Conservation (phyloP, 2,888 invertebrate genomes). For the Platerodrilus igneus region DNA sequence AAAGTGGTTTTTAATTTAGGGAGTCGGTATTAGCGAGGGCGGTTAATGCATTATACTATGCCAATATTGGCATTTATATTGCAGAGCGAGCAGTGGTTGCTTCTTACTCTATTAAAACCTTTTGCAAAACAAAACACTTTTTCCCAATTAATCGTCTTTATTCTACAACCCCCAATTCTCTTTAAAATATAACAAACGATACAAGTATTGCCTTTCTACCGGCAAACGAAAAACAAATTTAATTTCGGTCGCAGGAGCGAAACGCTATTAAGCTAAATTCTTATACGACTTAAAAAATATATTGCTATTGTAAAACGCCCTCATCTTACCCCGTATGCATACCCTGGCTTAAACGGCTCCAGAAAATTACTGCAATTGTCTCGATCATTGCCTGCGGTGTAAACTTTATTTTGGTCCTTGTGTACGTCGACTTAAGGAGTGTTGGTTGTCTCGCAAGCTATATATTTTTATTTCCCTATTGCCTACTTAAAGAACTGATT, state of each 20-base stretch:
- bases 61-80: constrained; percentile 17
- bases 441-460: constrained; percentile 37
- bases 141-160: no score
- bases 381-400: constrained; percentile 45
- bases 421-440: constrained; percentile 28
- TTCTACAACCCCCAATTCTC: no score
- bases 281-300: constrained; percentile 43
- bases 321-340: constrained; percentile 29
- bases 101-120: constrained; percentile 12
- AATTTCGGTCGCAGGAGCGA: constrained; percentile 42
- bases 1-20: constrained; percentile 24
- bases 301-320: constrained; percentile 37
- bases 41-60: constrained; percentile 19
- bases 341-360: constrained; percentile 37
- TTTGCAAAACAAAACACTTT: no score
- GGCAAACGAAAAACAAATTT: constrained; percentile 37
- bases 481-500: constrained; percentile 50
- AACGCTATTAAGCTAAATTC: constrained; percentile 44
- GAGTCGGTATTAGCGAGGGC: constrained; percentile 14
- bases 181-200: constrained; percentile 20
- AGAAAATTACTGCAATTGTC: constrained; percentile 48
- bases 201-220: constrained; percentile 22
- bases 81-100: constrained; percentile 12
- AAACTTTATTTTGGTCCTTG: constrained; percentile 28
- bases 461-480: constrained; percentile 50